phyloP scores from a whole-genome alignment of 2,888 invertebrate genomes.

The Agriotes lineatus region DNA sequence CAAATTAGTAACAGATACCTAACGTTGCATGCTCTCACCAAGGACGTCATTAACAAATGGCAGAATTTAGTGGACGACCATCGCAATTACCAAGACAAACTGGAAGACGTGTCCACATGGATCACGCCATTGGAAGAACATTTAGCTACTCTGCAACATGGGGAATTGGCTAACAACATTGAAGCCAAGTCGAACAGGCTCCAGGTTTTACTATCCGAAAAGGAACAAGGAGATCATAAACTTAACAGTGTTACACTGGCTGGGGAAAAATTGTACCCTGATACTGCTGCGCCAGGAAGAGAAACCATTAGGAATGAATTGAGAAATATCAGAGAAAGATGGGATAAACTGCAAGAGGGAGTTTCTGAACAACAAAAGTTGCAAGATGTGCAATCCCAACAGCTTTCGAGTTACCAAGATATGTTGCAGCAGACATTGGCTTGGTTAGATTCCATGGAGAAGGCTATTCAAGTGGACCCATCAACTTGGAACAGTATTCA shows the following conservation, averaged over 20 bases:
- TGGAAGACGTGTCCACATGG: constrained; percentile 83
- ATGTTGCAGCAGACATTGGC: constrained; percentile 83
- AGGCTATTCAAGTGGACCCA: constrained; percentile 79
- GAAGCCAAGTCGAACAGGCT: constrained; percentile 78
- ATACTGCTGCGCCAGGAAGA: constrained; percentile 91
- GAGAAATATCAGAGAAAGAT: constrained; percentile 83
- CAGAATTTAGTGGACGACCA: constrained; percentile 87
- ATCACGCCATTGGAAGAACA: constrained; percentile 81
- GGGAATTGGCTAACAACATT: constrained; percentile 70
- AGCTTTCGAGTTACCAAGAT: constrained; percentile 89
- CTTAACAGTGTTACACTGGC: constrained; percentile 80
- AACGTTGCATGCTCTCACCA: constrained; percentile 81
- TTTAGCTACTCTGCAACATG: constrained; percentile 75
- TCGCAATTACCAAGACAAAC: constrained; percentile 80
- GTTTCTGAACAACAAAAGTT: constrained; percentile 87
- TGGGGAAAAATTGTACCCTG: constrained; percentile 91
- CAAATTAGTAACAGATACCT: constrained; percentile 93
- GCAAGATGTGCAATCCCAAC: constrained; percentile 85
- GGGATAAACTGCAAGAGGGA: constrained; percentile 87
- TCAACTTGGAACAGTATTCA: constrained; percentile 82
- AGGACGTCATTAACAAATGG: constrained; percentile 89
- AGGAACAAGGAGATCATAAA: constrained; percentile 86
- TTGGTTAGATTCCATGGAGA: constrained; percentile 91
- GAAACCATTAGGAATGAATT: constrained; percentile 90
- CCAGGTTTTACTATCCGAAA: constrained; percentile 81